Conservation (phyloP, 2,113 vertebrate genomes). For the Alosa alosa region DNA sequence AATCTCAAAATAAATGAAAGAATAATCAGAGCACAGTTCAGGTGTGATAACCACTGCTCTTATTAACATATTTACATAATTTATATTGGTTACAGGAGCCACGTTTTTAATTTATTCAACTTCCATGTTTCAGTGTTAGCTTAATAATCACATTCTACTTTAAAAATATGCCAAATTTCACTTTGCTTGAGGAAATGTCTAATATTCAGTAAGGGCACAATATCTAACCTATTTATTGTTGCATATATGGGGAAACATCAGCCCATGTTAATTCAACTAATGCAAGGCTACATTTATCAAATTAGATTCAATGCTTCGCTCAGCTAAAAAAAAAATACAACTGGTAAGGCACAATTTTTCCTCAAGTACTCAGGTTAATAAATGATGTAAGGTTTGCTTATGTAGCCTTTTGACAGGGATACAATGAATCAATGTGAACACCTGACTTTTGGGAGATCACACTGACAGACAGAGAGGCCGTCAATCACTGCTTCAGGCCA, state of each 20-base stretch:
- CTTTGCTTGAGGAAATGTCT: background rate
- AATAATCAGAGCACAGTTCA: background rate
- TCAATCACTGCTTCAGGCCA: conserved; percentile 33
- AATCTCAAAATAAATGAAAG: background rate
- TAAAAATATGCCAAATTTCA: background rate
- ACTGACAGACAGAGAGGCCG: conserved; percentile 31
- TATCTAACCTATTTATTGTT: background rate
- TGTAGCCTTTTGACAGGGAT: conserved; percentile 19
- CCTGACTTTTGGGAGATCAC: conserved; percentile 24
- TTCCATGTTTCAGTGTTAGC: background rate
- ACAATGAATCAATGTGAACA: conserved; percentile 36
- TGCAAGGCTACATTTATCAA: conserved; percentile 11
- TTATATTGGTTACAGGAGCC: no score
- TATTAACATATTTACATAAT: no score
- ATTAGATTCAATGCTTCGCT: conserved; percentile 8
- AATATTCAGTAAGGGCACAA: background rate
- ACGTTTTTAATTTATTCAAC: background rate
- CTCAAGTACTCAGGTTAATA: conserved; percentile 27
- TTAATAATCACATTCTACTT: background rate
- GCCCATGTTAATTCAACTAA: conserved; percentile 16
- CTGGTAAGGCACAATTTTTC: background rate
- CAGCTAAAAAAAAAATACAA: conserved; percentile 6
- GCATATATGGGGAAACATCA: conserved; percentile 5
- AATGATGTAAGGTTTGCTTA: conserved; percentile 1
- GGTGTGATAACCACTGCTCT: background rate